These are phyloP conservation scores for Ectropis grisescens DNA, from an alignment of 1,140 invertebrate genomes.

Conservation along the genomic window DNA sequence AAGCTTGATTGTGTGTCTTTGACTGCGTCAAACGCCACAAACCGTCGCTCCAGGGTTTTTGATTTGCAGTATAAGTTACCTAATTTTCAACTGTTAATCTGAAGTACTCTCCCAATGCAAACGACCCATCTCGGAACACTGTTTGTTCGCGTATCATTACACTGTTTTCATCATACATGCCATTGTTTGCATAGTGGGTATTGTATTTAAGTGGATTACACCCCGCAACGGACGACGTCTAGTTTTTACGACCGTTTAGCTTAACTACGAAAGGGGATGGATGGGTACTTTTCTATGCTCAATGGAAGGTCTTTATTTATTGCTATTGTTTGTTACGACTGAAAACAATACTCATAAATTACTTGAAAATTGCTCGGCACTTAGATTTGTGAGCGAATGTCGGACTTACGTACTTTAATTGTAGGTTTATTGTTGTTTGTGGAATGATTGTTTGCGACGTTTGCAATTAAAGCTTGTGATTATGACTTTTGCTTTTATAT, in stretches of 20 bases:
- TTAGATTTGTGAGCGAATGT: no score
- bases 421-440: no score
- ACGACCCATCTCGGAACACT: slow-evolving; percentile 3
- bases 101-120: neutral
- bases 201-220: slow-evolving; percentile 22
- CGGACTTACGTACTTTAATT: no score
- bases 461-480: no score
- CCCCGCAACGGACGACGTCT: slow-evolving; percentile 20
- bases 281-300: slow-evolving; percentile 18
- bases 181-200: slow-evolving; percentile 10
- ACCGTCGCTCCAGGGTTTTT: no score
- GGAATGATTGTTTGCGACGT: no score
- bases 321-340: slow-evolving; percentile 4
- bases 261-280: slow-evolving; percentile 10
- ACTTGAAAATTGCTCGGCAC: no score
- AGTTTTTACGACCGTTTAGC: slow-evolving; percentile 25
- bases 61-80: neutral
- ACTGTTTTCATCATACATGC: slow-evolving; percentile 15
- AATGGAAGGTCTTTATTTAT: slow-evolving; percentile 18
- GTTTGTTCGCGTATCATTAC: slow-evolving; percentile 14
- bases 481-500: no score
- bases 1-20: neutral
- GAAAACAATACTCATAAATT: no score
- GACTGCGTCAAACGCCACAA: neutral
- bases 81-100: neutral